These are phyloP conservation scores for Palythoa caribaeorum DNA, from an alignment of 92 coral and sea anemone genomes.

Conservation along the genomic window DNA sequence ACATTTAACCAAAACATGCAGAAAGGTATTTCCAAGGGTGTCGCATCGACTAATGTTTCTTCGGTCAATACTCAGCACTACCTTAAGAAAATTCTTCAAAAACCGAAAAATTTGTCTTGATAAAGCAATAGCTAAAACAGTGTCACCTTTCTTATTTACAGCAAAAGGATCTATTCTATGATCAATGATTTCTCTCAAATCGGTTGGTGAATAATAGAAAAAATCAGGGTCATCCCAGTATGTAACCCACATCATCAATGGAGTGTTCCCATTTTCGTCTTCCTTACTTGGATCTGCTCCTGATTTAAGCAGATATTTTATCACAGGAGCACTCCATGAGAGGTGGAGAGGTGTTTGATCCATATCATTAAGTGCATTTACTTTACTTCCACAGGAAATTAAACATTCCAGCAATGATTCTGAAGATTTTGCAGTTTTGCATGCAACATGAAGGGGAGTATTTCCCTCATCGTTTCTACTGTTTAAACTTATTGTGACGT, in stretches of 20 bases:
- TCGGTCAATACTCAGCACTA: no score
- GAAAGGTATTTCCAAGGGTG: no score
- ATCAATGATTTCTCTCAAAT: neutral
- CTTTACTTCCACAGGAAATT: no score
- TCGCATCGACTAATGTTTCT: no score
- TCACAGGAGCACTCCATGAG: no score
- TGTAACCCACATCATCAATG: neutral
- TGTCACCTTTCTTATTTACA: neutral
- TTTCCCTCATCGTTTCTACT: slow-evolving; percentile 19
- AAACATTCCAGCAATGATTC: neutral
- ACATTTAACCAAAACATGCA: no score
- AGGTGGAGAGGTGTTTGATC: no score
- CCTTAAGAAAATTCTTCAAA: neutral
- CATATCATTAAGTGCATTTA: no score
- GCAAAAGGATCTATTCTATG: neutral
- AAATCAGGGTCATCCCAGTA: neutral
- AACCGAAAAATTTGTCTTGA: neutral
- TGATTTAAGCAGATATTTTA: neutral
- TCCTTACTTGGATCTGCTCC: slow-evolving; percentile 9
- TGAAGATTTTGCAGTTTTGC: neutral
- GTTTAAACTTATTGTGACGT: neutral
- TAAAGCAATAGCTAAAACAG: neutral
- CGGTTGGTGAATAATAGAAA: neutral
- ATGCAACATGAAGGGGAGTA: slow-evolving; percentile 14
- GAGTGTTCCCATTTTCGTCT: no score